These are phyloP conservation scores for Myotis planiceps DNA, from an alignment of 2,797 vertebrate species.

Conservation along the genomic window DNA sequence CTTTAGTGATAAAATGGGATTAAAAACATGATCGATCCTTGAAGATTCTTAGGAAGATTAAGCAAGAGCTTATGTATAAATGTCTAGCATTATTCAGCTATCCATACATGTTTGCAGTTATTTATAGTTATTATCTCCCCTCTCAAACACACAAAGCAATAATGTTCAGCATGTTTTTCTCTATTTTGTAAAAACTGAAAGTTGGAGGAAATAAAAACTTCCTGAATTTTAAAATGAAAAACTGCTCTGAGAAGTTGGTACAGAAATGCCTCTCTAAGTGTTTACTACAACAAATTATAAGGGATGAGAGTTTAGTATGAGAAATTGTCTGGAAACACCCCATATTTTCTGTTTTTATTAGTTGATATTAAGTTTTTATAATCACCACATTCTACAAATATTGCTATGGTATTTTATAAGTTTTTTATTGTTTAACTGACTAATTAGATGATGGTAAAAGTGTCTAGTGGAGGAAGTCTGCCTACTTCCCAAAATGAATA, in stretches of 20 bases:
- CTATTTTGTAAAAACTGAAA: neutral
- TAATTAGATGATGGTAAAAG: slow-evolving; percentile 48
- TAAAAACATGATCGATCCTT: neutral
- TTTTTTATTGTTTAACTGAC: slow-evolving; percentile 53
- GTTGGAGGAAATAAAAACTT: neutral
- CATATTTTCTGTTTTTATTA: slow-evolving; percentile 66
- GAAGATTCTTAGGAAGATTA: neutral
- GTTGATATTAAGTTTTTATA: slow-evolving; percentile 68
- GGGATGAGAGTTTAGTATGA: neutral
- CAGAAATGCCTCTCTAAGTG: neutral
- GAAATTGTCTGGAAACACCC: slow-evolving; percentile 12
- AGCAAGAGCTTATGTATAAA: neutral
- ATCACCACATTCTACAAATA: slow-evolving; percentile 57
- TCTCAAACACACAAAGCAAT: neutral
- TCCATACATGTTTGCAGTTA: neutral
- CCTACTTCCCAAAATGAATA: neutral
- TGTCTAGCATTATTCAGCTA: neutral
- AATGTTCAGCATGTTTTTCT: neutral
- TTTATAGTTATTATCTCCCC: neutral
- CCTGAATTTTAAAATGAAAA: slow-evolving; percentile 25
- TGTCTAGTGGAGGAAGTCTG: neutral
- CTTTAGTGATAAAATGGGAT: neutral
- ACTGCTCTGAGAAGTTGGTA: neutral
- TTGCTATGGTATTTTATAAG: slow-evolving; percentile 50
- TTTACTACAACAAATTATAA: neutral